Evolutionary conservation across 2,888 invertebrate species (phyloP).

Genomic region (Dryadula phaetusa): DNA sequence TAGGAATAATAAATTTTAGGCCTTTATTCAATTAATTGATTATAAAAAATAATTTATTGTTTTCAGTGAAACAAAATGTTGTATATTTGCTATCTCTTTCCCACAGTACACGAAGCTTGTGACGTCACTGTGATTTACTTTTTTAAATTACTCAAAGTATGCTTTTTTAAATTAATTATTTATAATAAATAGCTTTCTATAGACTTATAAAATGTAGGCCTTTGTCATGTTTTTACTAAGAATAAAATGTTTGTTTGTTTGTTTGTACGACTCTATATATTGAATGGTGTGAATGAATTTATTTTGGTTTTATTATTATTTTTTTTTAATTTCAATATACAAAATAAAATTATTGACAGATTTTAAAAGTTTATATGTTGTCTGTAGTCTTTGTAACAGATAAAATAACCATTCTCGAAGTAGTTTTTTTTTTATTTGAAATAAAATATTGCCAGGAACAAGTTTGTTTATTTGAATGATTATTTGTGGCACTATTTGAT

Average conservation of each 20-base stretch:
- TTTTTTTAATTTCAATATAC: no score
- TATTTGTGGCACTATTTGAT: no score
- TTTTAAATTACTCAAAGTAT: not conserved
- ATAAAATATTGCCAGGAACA: no score
- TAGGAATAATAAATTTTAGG: not conserved
- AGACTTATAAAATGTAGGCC: not conserved
- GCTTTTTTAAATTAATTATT: not conserved
- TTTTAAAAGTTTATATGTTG: no score
- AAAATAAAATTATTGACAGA: no score
- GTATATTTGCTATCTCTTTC: not conserved
- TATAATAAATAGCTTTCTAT: not conserved
- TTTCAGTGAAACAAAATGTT: not conserved
- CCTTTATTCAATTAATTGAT: not conserved
- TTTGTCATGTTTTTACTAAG: not conserved
- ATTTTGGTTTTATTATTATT: not conserved
- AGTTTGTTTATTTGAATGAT: no score
- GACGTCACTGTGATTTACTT: not conserved
- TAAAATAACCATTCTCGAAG: no score
- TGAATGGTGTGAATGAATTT: not conserved
- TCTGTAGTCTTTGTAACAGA: no score
- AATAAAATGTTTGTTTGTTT: not conserved
- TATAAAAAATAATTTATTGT: not conserved
- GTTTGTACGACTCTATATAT: constrained; percentile 1
- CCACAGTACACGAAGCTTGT: not conserved
- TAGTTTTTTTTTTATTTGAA: no score